A percentile compares a stretch with the other conserved stretches of the same genome.
phyloP scores from a whole-genome alignment of 2,113 vertebrate genomes.

The Cyanoramphus novaezelandiae region DNA sequence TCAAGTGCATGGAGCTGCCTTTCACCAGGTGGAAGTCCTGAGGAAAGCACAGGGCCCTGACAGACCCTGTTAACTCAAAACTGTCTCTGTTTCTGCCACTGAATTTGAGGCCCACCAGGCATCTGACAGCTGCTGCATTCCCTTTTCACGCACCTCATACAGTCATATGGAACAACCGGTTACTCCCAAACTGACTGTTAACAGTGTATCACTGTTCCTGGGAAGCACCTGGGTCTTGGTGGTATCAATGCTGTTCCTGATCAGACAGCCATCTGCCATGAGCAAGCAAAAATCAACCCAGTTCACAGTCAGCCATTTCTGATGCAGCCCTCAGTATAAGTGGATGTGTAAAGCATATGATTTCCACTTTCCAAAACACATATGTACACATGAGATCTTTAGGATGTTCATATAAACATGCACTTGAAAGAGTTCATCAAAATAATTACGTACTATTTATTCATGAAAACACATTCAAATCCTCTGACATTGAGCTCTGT shows the following conservation, averaged over 20 bases:
- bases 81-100: background rate
- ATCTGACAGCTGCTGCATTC: background rate
- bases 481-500: background rate
- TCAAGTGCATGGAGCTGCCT: background rate
- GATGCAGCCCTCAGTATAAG: background rate
- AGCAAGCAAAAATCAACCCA: background rate
- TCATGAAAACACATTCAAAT: background rate
- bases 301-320: rapidly evolving
- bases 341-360: background rate
- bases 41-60: background rate
- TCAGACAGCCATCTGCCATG: background rate
- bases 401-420: background rate
- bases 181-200: background rate
- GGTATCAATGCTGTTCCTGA: rapidly evolving
- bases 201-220: background rate
- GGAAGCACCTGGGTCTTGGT: background rate
- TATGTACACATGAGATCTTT: background rate
- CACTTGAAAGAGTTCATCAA: background rate
- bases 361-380: background rate
- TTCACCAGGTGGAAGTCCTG: background rate
- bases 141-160: background rate
- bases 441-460: background rate
- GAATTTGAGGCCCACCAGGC: background rate
- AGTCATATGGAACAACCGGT: background rate
- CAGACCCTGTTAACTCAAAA: background rate